Conservation (phyloP, 1,140 invertebrate species). For the Galleria mellonella region DNA sequence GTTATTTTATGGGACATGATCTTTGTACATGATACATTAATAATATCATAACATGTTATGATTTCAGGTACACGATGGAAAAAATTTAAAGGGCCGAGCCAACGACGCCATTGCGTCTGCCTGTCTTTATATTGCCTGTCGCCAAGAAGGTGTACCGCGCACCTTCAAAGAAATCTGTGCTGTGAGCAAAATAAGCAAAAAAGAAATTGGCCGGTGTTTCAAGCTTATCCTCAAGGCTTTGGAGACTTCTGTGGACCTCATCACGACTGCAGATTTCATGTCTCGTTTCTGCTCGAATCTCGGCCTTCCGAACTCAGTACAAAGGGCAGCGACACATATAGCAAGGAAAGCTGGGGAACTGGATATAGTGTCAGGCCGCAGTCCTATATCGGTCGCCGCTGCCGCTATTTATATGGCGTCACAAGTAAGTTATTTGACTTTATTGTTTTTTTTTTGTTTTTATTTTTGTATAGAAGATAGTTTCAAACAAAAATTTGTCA, state of each 20-base stretch:
- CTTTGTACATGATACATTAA: not conserved
- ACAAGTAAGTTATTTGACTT: constrained; percentile 76
- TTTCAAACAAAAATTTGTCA: too few species aligned
- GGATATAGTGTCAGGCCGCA: constrained; percentile 98
- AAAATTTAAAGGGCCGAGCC: constrained; percentile 94
- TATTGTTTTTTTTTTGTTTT: constrained; percentile 2
- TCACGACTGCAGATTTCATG: constrained; percentile 99
- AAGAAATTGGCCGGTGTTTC: constrained; percentile 93
- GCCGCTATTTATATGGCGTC: constrained; percentile 99
- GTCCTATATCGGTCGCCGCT: constrained; percentile 98
- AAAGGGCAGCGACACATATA: constrained; percentile 97
- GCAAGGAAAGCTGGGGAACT: constrained; percentile 97
- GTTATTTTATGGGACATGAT: too few species aligned
- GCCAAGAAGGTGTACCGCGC: constrained; percentile 98
- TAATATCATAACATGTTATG: not conserved
- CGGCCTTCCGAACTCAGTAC: constrained; percentile 91
- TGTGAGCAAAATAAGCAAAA: constrained; percentile 98
- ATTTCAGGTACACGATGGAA: constrained; percentile 92
- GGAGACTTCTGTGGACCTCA: constrained; percentile 97
- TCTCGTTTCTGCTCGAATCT: constrained; percentile 92
- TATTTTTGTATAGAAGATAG: not conserved
- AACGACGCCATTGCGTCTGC: constrained; percentile 99
- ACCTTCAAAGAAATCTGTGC: constrained; percentile 99
- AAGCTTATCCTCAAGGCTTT: constrained; percentile 77
- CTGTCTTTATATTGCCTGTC: constrained; percentile 98